These are phyloP conservation scores for Sussaba pulchella DNA, from an alignment of 2,888 invertebrate genomes.

Conservation along the genomic window DNA sequence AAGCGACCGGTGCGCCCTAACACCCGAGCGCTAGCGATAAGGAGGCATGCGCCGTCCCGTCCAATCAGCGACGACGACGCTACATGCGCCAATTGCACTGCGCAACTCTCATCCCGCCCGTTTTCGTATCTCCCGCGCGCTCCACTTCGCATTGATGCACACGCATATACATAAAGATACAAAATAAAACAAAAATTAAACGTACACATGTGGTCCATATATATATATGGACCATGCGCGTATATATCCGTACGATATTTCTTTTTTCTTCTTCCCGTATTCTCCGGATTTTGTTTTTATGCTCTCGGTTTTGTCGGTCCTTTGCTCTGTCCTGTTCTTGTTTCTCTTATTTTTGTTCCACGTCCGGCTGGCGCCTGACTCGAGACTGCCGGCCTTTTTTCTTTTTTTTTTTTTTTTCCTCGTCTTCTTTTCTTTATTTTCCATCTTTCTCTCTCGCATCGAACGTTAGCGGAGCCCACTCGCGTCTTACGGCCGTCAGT, in stretches of 20 bases:
- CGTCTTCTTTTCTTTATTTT: constrained; percentile 25
- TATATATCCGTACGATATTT: not conserved
- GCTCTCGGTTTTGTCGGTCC: constrained; percentile 44
- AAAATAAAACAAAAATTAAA: too few species aligned
- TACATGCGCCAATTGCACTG: constrained; percentile 12
- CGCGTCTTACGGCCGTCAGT: constrained; percentile 22
- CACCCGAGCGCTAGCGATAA: constrained; percentile 50
- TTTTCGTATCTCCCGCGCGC: not conserved
- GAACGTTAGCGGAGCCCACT: not conserved
- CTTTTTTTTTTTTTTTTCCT: constrained; percentile 33
- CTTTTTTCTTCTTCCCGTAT: constrained; percentile 43
- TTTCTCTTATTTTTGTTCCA: constrained; percentile 69
- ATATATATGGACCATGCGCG: too few species aligned
- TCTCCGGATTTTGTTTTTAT: constrained; percentile 43
- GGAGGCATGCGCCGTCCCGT: constrained; percentile 29
- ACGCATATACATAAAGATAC: too few species aligned
- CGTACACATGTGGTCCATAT: too few species aligned
- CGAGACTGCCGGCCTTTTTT: constrained; percentile 44
- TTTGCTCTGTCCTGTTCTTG: constrained; percentile 59
- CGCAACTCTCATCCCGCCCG: constrained; percentile 28
- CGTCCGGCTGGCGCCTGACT: constrained; percentile 63
- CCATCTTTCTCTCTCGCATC: constrained; percentile 26
- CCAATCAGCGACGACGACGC: constrained; percentile 31
- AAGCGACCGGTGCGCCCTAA: constrained; percentile 55
- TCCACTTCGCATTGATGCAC: too few species aligned